These are phyloP conservation scores for Homarus gammarus DNA, from an alignment of 2,888 invertebrate species.

Conservation along the genomic window DNA sequence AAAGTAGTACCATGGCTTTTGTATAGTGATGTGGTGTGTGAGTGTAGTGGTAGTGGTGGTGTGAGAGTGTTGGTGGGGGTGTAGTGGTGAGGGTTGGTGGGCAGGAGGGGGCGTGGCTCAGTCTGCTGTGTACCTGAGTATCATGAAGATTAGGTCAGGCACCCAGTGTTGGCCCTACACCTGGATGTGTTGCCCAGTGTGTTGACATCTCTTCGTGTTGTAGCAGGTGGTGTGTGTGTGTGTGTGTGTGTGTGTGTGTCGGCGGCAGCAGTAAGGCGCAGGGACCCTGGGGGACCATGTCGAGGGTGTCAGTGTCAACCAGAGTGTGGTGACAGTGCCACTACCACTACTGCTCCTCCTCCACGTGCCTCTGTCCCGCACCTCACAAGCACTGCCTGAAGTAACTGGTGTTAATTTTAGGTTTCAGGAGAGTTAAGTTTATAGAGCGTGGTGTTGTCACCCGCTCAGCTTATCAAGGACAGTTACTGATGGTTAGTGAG, in stretches of 20 bases:
- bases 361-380: neutral
- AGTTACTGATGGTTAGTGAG: neutral
- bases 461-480: neutral
- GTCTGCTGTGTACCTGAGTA: no score
- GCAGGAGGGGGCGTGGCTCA: neutral
- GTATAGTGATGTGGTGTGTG: no score
- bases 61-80: neutral
- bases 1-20: no score
- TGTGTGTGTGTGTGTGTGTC: conserved; percentile 10
- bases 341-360: neutral
- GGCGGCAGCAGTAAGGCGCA: neutral
- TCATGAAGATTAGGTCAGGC: no score
- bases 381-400: neutral
- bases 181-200: no score
- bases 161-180: no score
- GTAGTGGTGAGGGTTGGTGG: neutral
- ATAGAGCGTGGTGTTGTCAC: neutral
- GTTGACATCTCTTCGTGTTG: no score
- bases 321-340: conserved; percentile 36
- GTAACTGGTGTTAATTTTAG: neutral
- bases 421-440: neutral
- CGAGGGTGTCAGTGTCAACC: conserved; percentile 56
- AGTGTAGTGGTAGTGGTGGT: neutral
- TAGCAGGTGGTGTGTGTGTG: conserved; percentile 36
- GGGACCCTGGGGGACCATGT: neutral